phyloP scores from a whole-genome alignment of 2,888 invertebrate genomes.

The Drosophila putrida region DNA sequence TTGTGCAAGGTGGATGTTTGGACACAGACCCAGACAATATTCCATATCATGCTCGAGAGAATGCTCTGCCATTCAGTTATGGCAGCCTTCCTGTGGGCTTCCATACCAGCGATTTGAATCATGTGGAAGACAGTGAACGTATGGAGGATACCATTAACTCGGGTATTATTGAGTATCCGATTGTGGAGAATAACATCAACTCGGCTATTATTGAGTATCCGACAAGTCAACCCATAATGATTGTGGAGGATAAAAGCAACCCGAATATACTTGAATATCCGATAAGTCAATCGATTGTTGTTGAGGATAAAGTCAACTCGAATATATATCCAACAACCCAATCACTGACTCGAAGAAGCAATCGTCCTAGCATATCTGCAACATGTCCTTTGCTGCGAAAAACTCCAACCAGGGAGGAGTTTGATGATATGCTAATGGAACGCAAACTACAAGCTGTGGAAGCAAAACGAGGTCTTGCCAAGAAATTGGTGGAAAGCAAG shows the following conservation, averaged over 20 bases:
- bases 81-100: conserved; percentile 87
- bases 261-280: conserved; percentile 87
- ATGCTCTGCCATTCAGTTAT: conserved; percentile 95
- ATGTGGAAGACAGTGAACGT: conserved; percentile 42
- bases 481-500: conserved; percentile 60
- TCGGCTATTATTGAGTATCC: conserved; percentile 87
- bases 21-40: conserved; percentile 85
- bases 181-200: conserved; percentile 87
- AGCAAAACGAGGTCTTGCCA: conserved; percentile 52
- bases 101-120: conserved; percentile 64
- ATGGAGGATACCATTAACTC: conserved; percentile 8
- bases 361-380: conserved; percentile 70
- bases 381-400: conserved; percentile 77
- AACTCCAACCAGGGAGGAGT: conserved; percentile 83
- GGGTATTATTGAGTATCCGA: conserved; percentile 84
- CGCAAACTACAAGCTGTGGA: conserved; percentile 77
- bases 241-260: conserved; percentile 86
- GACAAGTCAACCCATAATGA: conserved; percentile 90
- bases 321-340: conserved; percentile 90
- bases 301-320: conserved; percentile 87
- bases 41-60: conserved; percentile 95
- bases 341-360: conserved; percentile 89
- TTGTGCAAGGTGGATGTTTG: conserved; percentile 19
- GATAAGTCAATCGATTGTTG: conserved; percentile 89
- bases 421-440: conserved; percentile 84